These are phyloP conservation scores for Trachymyrmex cornetzi DNA, from an alignment of 1,140 invertebrate genomes.

Conservation along the genomic window DNA sequence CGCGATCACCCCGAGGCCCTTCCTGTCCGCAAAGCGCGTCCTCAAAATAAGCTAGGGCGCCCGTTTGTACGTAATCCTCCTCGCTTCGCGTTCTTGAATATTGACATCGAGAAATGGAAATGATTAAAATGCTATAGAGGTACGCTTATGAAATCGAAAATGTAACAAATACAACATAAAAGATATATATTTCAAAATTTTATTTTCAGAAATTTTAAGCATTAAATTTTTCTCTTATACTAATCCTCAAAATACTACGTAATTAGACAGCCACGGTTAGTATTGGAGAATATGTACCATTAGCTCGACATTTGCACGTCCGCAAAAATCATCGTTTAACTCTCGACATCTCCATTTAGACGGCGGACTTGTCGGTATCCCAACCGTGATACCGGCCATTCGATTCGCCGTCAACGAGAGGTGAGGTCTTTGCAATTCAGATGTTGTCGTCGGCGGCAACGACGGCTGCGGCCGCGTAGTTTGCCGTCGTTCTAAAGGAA, in stretches of 20 bases:
- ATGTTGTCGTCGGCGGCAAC: conserved; percentile 61
- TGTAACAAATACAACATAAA: not conserved
- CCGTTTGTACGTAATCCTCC: conserved; percentile 79
- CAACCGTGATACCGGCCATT: conserved; percentile 29
- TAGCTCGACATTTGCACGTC: conserved; percentile 10
- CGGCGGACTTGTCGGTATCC: conserved; percentile 41
- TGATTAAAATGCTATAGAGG: not conserved
- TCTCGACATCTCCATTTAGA: conserved; percentile 71
- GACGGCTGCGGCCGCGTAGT: not conserved
- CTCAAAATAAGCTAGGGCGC: conserved; percentile 84
- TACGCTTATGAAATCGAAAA: not conserved
- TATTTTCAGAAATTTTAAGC: not conserved
- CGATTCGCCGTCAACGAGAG: conserved; percentile 54
- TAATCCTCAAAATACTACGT: too few relatives aligned
- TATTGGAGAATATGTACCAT: not conserved
- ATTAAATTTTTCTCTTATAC: not conserved
- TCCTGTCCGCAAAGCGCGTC: conserved; percentile 59
- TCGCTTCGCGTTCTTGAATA: conserved; percentile 2
- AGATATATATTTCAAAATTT: not conserved
- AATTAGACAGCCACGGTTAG: not conserved
- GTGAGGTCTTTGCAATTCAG: conserved; percentile 74
- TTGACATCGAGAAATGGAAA: not conserved
- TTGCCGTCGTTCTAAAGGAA: conserved; percentile 15
- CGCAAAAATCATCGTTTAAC: conserved; percentile 56
- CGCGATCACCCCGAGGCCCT: not conserved